Base-by-base conservation (phyloP, 2,797 vertebrate genomes). In the Myiotriccus ornatus region DNA sequence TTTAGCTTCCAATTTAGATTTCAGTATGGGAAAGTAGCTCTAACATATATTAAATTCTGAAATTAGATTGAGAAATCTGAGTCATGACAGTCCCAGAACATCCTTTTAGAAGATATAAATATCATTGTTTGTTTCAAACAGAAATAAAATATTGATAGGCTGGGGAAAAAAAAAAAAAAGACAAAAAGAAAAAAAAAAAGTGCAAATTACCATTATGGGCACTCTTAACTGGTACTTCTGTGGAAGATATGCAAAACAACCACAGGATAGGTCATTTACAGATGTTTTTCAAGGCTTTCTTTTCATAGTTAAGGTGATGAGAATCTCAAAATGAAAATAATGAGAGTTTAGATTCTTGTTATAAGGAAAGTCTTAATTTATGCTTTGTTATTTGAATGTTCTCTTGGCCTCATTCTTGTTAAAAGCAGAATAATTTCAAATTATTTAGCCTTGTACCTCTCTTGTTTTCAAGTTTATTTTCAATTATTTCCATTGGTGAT, bases 131-230 rank as follows among this genome's bases (percentile, higher is more conserved):
- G 7, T 21, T 74, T 17, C 24, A 73, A 83, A 50, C 2, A 32
- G 37, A 83, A 88, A 74, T 22, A 41, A 85, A 76, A 21, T 49
- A 57, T 41, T 87, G 73, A 41, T 30, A 37, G 10, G 7, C 5
- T 50, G 6, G 22, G 62, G 57, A 46, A 46, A 46, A 89, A 82
- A 68, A n/a, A 46, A 34, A 15, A 43, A 39, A 32, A 59, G 15
- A 41, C 4, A 35, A 81, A 23, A 56, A 37, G 1, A 19, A 44
- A 43, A 53, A 39, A 39, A 49, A 67, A 68, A 23, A 53, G 10
- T 4, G 3, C 6, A 63, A 59, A 56, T 56, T 1, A 18, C 1
- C 3, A 17, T 49, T 14, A 30, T 21, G 5, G 7, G 2, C 3
- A 68, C 37, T 52, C 16, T 4, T 24, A 88, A 19, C 14, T 49